Base-by-base conservation (phyloP, 1,140 invertebrate genomes). In the Listronotus oregonensis region DNA sequence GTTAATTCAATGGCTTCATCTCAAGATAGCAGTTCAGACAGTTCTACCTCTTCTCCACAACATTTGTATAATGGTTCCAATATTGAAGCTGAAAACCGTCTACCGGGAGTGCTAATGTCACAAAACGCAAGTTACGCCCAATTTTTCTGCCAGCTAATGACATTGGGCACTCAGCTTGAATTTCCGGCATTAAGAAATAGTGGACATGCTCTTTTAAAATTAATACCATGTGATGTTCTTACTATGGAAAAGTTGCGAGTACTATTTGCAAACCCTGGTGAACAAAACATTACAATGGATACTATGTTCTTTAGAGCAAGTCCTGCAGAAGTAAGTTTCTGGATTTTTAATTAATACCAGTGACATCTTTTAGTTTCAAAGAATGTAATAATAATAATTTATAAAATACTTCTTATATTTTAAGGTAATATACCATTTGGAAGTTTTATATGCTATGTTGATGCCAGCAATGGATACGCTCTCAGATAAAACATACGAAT, bases 121-220 rank as follows among this genome's bases (percentile, higher is more conserved):
- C 88, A 91, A 76, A 88, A 91, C 66, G 83, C 88, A 43, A 85
- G 89, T 68, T 94, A 95, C 78, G 86, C 90, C 40, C 87, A 89
- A 71, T 97, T 97, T 80, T 89, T 97, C 72, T 90, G 97, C 79
- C 91, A 96, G 81, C 80, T 98, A 57, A 92, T 94, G 72, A 93
- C 95, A 75, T 80, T 96, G 61, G 95, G 94, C 50, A 93, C 92
- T 77, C 86, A 87, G 49, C 82, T 96, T 61, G 84, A 89, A 56
- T 88, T 95, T 73, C 84, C 89, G 14, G 87, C 87, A 42, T 81
- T 98, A 54, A 85, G 93, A 44, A 94, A 98, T 75, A 90, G 90
- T 57, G 93, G 93, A 4, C 86, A 95, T 71, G 84, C 89, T 59
- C 81, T 98, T 18, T 84, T 97, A n/a, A 90, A 94, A 79, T 82